Percentiles rank a stretch among this genome's conserved stretches.
Evolutionary conservation across 2,113 vertebrate genomes (phyloP).

Genomic region (Jaculus jaculus): DNA sequence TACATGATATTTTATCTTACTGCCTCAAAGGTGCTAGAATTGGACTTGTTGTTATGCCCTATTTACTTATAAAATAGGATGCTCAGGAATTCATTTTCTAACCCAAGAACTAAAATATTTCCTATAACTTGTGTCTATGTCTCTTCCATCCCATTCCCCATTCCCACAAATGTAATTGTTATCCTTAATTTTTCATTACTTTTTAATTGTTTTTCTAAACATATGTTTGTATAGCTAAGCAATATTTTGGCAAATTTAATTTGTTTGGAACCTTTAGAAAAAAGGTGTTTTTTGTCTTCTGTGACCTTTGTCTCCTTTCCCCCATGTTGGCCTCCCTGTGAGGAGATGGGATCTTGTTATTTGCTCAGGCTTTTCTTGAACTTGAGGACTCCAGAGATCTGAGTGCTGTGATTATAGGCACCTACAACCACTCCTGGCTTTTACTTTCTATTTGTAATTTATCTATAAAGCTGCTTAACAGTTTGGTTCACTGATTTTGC

Average conservation of each 20-base stretch:
- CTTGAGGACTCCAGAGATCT: background rate
- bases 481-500: background rate
- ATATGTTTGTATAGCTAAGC: background rate
- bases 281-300: background rate
- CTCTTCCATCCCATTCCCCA: background rate
- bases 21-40: background rate
- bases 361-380: background rate
- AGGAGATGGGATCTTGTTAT: no score
- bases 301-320: background rate
- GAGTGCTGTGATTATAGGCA: no score
- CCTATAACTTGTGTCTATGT: background rate
- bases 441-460: background rate
- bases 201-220: background rate
- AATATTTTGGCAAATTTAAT: background rate
- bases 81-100: background rate
- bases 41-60: background rate
- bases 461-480: background rate
- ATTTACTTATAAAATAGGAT: background rate
- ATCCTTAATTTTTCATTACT: background rate
- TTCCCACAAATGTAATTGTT: background rate
- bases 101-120: background rate
- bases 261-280: background rate
- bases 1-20: no score
- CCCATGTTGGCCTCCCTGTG: background rate
- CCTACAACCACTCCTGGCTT: background rate